Evolutionary conservation across 2,888 invertebrate species (phyloP).

Genomic region (Cerastis leucographa): DNA sequence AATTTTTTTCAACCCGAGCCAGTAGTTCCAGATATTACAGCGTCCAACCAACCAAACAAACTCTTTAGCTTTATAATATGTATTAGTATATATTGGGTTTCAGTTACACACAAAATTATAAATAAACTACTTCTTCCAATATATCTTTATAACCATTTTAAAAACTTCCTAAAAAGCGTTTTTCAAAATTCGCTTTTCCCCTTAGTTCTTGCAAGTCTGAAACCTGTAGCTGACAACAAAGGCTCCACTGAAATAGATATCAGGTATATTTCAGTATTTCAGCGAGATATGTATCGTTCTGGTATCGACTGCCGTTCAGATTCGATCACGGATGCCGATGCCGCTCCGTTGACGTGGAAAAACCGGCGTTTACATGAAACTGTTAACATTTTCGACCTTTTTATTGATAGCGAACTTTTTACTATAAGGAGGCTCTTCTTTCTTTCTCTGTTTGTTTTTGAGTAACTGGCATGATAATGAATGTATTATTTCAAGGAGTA

Average conservation of each 20-base stretch:
- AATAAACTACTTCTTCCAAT: background rate
- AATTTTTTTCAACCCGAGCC: no score
- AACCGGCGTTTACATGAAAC: slow-evolving; percentile 4
- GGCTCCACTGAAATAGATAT: slow-evolving; percentile 52
- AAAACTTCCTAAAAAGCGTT: background rate
- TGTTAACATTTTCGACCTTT: slow-evolving; percentile 4
- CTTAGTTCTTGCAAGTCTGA: background rate
- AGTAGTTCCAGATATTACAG: no score
- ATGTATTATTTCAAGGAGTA: background rate
- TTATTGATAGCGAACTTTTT: slow-evolving; percentile 1
- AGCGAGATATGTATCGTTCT: slow-evolving; percentile 68
- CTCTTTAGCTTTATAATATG: no score
- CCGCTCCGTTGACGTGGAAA: slow-evolving; percentile 56
- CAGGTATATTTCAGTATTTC: slow-evolving; percentile 66
- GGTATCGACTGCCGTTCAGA: slow-evolving; percentile 68
- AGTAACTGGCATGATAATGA: background rate
- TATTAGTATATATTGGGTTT: no score
- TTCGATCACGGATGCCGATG: slow-evolving; percentile 68
- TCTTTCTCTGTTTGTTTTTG: background rate
- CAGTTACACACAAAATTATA: no score
- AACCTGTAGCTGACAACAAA: slow-evolving; percentile 58
- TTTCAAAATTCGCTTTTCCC: background rate
- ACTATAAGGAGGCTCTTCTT: background rate
- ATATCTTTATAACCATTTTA: background rate
- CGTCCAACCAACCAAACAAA: no score